Base-by-base conservation (phyloP, 2,888 invertebrate species). In the Xylophagus ater region DNA sequence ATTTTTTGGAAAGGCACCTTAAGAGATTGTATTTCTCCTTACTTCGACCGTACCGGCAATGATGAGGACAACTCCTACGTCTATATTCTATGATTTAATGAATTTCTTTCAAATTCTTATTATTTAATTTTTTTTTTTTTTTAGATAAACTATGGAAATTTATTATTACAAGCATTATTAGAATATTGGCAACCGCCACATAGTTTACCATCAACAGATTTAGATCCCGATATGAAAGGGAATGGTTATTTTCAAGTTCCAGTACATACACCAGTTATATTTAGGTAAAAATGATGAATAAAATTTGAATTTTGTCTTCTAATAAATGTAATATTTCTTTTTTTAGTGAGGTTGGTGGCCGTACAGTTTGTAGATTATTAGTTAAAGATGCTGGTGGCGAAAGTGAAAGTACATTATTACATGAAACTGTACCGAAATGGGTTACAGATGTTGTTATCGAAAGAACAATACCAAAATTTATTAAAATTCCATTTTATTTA, bases 401-500 rank as follows among this genome's bases (percentile, higher is more conserved):
- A 54, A 92, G 90, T 1, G 97, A 97, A 70, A 81, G 89, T 47
- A 80, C 83, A 45, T 71, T 94, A 29, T 71, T 97, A 7, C 84
- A 85, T 49, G 97, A 97, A 62, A 92, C 88, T 0, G 89, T 96
- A 10, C 96, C 96, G 0, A 78, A 81, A 10, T 97, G 96, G 96
- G 92, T 97, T 9, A 82, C 86, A 1, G 92, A 94, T 52, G 88
- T 92, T 31, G 86, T 93, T 29, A 84, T 94, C 42, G 89, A 93
- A 57, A 88, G 90, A 68, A 87, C 85, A 49, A 77, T 88, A 47
- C 96, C 94, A 2, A 93, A 94, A 65, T 87, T 96, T 54, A 87
- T 87, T 52, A 98, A 97, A 70, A 82, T 98, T 58, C 89, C 97
- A 18, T 98, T 99, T 66, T 93, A 89, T 62, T 73, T 98, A 38